Conservation (phyloP, 2,113 vertebrate species). For the Ginglymostoma cirratum region DNA sequence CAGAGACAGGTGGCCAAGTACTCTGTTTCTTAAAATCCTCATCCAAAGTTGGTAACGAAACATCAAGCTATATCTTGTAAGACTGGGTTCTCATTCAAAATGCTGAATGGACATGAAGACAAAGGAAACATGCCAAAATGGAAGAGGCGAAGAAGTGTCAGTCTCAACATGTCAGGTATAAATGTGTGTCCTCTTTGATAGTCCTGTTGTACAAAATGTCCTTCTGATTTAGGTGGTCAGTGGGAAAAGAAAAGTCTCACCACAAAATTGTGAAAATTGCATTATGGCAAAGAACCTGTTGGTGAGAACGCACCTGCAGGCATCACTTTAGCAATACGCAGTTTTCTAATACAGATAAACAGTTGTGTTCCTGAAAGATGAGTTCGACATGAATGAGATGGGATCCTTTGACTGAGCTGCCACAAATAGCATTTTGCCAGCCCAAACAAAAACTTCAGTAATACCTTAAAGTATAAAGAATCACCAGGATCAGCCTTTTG, state of each 20-base stretch:
- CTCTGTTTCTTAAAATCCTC: neutral
- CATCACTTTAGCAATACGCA: neutral
- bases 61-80: neutral
- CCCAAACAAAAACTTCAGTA: neutral
- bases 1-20: neutral
- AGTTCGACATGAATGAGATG: neutral
- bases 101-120: neutral
- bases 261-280: neutral
- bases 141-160: neutral
- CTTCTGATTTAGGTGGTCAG: neutral
- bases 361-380: neutral
- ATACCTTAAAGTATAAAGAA: neutral
- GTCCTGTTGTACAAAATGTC: neutral
- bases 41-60: neutral
- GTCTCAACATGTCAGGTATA: neutral
- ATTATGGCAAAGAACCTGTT: neutral
- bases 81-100: neutral
- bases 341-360: neutral
- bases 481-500: neutral
- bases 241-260: neutral
- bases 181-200: neutral
- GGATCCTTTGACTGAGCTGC: neutral
- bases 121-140: neutral
- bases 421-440: neutral
- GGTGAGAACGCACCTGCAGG: neutral